A percentile compares a stretch with the other conserved stretches of the same genome.
phyloP scores from a whole-genome alignment of 2,113 vertebrate species.

The Prolemur simus region DNA sequence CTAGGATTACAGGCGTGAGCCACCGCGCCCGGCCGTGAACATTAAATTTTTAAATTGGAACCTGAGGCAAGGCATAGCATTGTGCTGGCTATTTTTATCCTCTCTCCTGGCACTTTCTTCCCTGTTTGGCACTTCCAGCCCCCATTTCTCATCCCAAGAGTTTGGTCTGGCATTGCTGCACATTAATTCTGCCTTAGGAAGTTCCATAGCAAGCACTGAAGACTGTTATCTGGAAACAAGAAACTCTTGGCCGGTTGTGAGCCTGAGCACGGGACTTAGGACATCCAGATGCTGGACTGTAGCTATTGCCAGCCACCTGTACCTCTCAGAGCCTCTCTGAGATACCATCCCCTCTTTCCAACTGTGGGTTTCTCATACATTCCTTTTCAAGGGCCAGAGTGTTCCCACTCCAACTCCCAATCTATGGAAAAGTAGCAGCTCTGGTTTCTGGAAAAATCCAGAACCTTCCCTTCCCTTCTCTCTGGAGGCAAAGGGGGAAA shows the following conservation, averaged over 20 bases:
- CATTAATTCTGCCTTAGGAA: conserved; percentile 29
- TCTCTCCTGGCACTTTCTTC: not conserved
- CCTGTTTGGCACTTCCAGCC: not conserved
- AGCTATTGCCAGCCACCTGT: not conserved
- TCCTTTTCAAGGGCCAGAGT: not conserved
- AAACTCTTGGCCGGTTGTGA: not conserved
- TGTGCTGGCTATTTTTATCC: conserved; percentile 30
- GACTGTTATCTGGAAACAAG: not conserved
- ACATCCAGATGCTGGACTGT: not conserved
- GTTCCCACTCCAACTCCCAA: not conserved
- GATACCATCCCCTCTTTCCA: not conserved
- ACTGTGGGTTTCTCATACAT: not conserved
- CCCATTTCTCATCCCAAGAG: not conserved
- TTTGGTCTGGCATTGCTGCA: not conserved
- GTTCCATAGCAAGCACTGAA: not conserved
- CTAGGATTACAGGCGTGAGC: no score
- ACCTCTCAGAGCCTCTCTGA: not conserved
- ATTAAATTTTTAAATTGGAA: not conserved
- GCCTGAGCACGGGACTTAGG: not conserved
- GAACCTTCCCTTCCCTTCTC: not conserved
- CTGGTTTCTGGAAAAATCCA: conserved; percentile 18
- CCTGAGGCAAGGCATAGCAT: not conserved
- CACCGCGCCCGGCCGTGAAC: no score
- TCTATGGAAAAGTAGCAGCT: not conserved
- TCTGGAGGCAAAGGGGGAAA: not conserved